Percentiles rank a stretch among this genome's conserved stretches.
phyloP scores from a whole-genome alignment of 2,113 vertebrate genomes.

The Porphyrio hochstetteri region DNA sequence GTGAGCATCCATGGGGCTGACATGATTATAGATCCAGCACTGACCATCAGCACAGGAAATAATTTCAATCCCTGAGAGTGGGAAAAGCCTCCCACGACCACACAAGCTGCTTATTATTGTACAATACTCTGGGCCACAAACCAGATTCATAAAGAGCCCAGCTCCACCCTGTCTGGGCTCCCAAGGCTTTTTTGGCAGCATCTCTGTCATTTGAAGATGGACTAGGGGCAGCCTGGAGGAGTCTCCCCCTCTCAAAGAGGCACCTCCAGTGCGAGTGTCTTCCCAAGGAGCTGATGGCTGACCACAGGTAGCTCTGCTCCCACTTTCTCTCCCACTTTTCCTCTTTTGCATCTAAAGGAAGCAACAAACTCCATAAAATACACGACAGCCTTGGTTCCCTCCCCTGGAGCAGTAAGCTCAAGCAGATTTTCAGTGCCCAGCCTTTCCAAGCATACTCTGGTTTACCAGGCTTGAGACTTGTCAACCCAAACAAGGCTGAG shows the following conservation, averaged over 20 bases:
- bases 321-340: background rate
- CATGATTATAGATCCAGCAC: background rate
- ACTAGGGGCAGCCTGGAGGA: background rate
- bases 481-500: constrained; percentile 47
- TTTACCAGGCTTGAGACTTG: constrained; percentile 36
- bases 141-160: constrained; percentile 50
- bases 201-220: background rate
- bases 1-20: background rate
- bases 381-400: background rate
- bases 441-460: background rate
- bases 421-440: constrained; percentile 9
- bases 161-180: constrained; percentile 53
- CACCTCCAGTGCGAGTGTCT: background rate
- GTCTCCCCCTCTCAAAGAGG: background rate
- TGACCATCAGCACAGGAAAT: constrained; percentile 26
- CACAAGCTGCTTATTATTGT: constrained; percentile 54
- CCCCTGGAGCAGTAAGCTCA: background rate
- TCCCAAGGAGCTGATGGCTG: background rate
- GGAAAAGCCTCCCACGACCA: constrained; percentile 32
- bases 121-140: constrained; percentile 35
- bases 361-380: background rate
- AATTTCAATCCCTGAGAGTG: background rate
- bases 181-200: constrained; percentile 18
- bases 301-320: background rate
- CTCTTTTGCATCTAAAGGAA: background rate